A percentile compares a stretch with the other conserved stretches of the same genome.
phyloP scores from a whole-genome alignment of 2,888 invertebrate genomes.

The Norana najaformis region DNA sequence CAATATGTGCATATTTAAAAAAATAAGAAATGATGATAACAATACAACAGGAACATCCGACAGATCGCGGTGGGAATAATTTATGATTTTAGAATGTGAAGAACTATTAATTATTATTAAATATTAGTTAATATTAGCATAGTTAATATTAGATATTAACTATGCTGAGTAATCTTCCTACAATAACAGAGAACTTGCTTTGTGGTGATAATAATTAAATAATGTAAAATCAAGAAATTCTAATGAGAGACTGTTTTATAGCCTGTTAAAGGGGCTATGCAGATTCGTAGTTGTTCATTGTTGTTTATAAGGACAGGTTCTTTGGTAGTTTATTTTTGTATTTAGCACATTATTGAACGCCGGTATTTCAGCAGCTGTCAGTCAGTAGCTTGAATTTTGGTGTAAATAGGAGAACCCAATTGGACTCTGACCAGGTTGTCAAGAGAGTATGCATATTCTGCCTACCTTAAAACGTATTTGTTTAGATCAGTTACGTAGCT shows the following conservation, averaged over 20 bases:
- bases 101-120: too few relatives aligned
- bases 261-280: not conserved
- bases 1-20: not conserved
- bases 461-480: not conserved
- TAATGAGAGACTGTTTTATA: not conserved
- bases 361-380: too few relatives aligned
- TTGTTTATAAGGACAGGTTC: not conserved
- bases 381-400: too few relatives aligned
- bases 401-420: too few relatives aligned
- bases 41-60: not conserved
- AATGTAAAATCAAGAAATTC: not conserved
- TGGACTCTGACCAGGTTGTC: not conserved
- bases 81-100: not conserved
- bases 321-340: not conserved
- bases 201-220: not conserved
- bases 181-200: not conserved
- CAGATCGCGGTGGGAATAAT: not conserved
- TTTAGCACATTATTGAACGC: not conserved
- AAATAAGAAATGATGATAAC: too few relatives aligned
- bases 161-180: not conserved
- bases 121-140: too few relatives aligned
- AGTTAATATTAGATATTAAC: too few relatives aligned
- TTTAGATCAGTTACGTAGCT: not conserved
- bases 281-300: not conserved
- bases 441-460: not conserved